phyloP scores from a whole-genome alignment of 2,888 invertebrate species.

The Catocala nupta region DNA sequence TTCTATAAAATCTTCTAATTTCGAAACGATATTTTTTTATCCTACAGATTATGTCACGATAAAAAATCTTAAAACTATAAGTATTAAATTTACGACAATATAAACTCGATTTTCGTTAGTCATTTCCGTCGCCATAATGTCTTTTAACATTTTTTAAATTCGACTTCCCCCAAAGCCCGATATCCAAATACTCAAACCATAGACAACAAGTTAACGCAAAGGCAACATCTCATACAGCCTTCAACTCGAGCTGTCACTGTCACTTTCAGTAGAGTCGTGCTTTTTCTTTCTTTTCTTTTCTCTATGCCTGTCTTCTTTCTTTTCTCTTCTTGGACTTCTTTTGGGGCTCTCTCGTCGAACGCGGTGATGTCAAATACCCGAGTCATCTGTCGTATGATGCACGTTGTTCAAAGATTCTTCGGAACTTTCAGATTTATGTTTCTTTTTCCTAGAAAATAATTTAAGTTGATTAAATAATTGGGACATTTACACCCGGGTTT shows the following conservation, averaged over 20 bases:
- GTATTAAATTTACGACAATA: not conserved
- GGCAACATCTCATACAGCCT: conserved; percentile 35
- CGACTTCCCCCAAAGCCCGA: conserved; percentile 21
- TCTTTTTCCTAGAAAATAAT: conserved; percentile 67
- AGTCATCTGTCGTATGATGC: conserved; percentile 83
- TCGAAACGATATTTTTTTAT: not conserved
- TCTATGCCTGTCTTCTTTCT: conserved; percentile 50
- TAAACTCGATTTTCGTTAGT: not conserved
- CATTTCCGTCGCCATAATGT: conserved; percentile 4
- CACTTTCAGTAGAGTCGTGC: conserved; percentile 68
- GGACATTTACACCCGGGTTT: no score
- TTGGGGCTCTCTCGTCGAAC: conserved; percentile 77
- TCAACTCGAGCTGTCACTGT: conserved; percentile 79
- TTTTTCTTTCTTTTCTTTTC: conserved; percentile 67
- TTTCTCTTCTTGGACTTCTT: conserved; percentile 62
- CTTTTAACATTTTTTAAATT: conserved; percentile 2
- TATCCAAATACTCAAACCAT: conserved; percentile 34
- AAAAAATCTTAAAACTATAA: not conserved
- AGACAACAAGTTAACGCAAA: conserved; percentile 46
- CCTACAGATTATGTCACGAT: conserved; percentile 9
- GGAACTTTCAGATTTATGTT: conserved; percentile 78
- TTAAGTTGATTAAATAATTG: not conserved
- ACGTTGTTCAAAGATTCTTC: conserved; percentile 80
- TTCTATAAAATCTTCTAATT: conserved; percentile 1
- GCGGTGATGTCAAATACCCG: conserved; percentile 85